phyloP scores from a whole-genome alignment of 2,113 vertebrate species.

The Rhinolophus sinicus region DNA sequence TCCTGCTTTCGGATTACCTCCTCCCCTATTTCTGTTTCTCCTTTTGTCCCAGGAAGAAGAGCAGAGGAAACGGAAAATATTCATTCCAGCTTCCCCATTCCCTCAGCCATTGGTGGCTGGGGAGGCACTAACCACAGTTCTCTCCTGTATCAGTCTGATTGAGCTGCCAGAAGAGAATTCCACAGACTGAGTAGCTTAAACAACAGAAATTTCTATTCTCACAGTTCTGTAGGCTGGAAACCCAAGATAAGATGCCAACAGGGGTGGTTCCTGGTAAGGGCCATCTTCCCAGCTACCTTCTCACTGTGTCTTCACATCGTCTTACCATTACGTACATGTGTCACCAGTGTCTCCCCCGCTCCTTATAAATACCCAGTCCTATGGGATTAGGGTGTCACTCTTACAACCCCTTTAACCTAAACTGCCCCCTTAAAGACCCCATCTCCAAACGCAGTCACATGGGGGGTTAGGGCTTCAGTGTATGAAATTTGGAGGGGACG shows the following conservation, averaged over 20 bases:
- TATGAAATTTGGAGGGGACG: not conserved
- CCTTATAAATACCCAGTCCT: not conserved
- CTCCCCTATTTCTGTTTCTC: not conserved
- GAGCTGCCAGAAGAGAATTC: not conserved
- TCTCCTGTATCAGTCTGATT: not conserved
- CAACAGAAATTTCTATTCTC: not conserved
- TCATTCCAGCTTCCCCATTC: not conserved
- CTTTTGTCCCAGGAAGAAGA: not conserved
- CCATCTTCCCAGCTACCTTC: not conserved
- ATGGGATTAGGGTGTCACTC: not conserved
- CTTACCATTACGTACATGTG: not conserved
- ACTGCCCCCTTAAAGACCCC: not conserved
- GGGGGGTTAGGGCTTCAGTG: fast-evolving
- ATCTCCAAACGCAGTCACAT: not conserved
- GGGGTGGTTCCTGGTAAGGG: not conserved
- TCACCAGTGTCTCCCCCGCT: not conserved
- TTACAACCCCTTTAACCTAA: not conserved
- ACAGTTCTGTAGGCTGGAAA: not conserved
- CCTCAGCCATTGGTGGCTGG: fast-evolving
- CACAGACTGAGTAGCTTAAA: not conserved
- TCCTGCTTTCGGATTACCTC: not conserved
- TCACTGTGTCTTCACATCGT: not conserved
- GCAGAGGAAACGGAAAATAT: not conserved
- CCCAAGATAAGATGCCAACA: not conserved
- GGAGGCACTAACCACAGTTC: fast-evolving